Conservation (phyloP, 2,888 invertebrate genomes). For the Epinotia brunnichana region DNA sequence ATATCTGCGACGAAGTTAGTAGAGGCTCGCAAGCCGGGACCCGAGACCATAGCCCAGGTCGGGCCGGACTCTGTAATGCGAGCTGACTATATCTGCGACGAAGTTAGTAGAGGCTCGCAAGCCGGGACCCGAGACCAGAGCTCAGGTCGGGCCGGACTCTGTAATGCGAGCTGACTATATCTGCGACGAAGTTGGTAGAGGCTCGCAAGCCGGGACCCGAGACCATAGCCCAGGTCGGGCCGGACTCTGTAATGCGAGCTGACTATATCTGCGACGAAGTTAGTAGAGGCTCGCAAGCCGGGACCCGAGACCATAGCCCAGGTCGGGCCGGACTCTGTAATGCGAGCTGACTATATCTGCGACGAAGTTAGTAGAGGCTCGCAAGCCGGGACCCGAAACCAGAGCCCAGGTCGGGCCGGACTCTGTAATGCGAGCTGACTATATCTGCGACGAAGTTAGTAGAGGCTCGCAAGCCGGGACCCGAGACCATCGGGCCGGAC, state of each 20-base stretch:
- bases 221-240: slow-evolving; percentile 13
- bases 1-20: background rate
- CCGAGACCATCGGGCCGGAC: slow-evolving; percentile 21
- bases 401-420: slow-evolving; percentile 20
- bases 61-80: slow-evolving; percentile 25
- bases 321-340: slow-evolving; percentile 23
- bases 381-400: slow-evolving; percentile 12
- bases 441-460: background rate
- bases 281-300: slow-evolving; percentile 2
- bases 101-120: slow-evolving; percentile 4
- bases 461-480: slow-evolving; percentile 7
- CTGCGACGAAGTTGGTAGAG: background rate
- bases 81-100: background rate
- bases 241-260: slow-evolving; percentile 22
- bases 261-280: slow-evolving; percentile 1
- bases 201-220: slow-evolving; percentile 17
- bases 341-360: slow-evolving; percentile 8
- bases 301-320: slow-evolving; percentile 16
- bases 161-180: slow-evolving; percentile 16
- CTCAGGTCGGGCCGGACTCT: slow-evolving; percentile 22
- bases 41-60: slow-evolving; percentile 18
- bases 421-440: slow-evolving; percentile 18
- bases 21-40: slow-evolving; percentile 7
- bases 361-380: background rate
- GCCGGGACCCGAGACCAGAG: slow-evolving; percentile 12